phyloP scores from a whole-genome alignment of 2,113 vertebrate genomes.

The Chinchilla lanigera region DNA sequence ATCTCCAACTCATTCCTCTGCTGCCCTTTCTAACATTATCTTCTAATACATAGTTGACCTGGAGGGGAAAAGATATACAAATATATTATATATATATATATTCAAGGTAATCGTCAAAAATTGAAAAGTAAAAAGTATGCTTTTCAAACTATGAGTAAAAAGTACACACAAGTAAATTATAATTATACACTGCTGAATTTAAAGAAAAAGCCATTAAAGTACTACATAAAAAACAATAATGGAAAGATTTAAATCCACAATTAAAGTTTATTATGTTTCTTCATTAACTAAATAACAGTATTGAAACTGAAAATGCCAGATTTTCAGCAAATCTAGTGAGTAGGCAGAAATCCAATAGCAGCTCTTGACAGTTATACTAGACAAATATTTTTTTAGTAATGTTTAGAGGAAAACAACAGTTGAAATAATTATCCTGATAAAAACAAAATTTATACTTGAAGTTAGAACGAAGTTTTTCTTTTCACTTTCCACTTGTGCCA shows the following conservation, averaged over 20 bases:
- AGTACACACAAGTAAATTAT: background rate
- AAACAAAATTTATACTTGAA: slow-evolving; percentile 2
- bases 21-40: background rate
- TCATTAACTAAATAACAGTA: background rate
- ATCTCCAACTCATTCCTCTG: background rate
- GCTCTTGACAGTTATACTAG: background rate
- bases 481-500: background rate
- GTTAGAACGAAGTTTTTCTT: background rate
- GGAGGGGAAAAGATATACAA: background rate
- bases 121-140: background rate
- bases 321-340: background rate
- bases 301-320: slow-evolving; percentile 23
- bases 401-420: slow-evolving; percentile 1
- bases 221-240: background rate
- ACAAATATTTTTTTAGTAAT: slow-evolving; percentile 30
- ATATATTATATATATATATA: background rate
- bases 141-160: slow-evolving; percentile 21
- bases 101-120: background rate
- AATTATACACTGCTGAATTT: background rate
- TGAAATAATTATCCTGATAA: slow-evolving; percentile 50
- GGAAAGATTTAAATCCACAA: background rate
- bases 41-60: background rate
- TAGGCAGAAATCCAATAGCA: background rate
- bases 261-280: background rate
- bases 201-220: background rate